Base-by-base conservation (phyloP, 1,140 invertebrate genomes). In the Phthorimaea operculella region DNA sequence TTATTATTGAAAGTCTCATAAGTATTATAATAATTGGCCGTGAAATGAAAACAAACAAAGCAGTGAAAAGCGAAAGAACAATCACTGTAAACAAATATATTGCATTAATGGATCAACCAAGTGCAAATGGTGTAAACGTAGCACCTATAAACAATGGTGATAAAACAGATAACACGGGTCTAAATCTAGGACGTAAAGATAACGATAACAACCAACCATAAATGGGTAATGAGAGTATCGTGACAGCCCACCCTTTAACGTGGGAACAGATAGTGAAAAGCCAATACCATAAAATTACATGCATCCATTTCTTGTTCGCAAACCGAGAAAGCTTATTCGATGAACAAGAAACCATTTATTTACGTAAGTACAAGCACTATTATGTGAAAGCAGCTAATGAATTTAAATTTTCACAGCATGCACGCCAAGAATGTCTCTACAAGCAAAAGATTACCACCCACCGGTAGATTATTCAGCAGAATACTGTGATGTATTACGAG, bases 401-500 rank as follows among this genome's bases (percentile, higher is more conserved):
- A 44, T 63, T 63, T 54, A 28, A 34, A 56, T 62, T 62, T 62
- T 57, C 57, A 28, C 54, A 48, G 54, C 55, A 63, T 55, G 52
- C 53, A 64, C 61, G 60, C 51, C 49, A 57, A 51, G 64, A 65
- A 64, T 68, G 47, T 60, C 42, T 58, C 58, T 60, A 48, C 52
- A 60, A 57, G 54, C 50, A 57, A 60, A 53, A 11, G 15, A 49
- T 49, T 51, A 59, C 73, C 74, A 74, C 78, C 75, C 71, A 71
- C 68, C 51, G 69, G 39, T 69, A 58, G 48, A 69, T 74, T 60
- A 64, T 59, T 67, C 58, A 59, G 58, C 63, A 62, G 58, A 68
- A 59, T 72, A 70, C 64, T 59, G 54, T 74, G 72, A 79, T 74
- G 64, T 70, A 76, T 74, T 71, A 72, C 63, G 63, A 72, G 72